Evolutionary conservation across 1,140 invertebrate species (phyloP), one percentile per base, ranked within the genome.

Genomic region (Babylonia areolata): DNA sequence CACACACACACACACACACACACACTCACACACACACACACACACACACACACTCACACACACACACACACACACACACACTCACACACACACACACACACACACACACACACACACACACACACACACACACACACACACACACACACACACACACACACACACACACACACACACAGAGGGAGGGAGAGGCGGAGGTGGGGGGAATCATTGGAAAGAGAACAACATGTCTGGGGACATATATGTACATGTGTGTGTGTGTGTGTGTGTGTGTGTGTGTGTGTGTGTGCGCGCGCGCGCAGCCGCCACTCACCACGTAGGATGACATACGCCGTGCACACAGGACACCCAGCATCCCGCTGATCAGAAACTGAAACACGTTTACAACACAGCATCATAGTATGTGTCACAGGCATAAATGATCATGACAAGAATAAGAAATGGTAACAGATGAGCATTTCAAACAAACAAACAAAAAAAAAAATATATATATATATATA

Each of bases 291-390:
- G 46, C 20, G 46, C 20, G 46, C 20, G 46, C 20, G 46, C 46
- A 51, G 46, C 20, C 28, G 35, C 6, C 83, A 90, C 93, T 92
- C 88, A 94, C 94, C 91, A 94, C 89, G 88, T 94, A 94, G 28
- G 92, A 91, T 35, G 93, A 93, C 89, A 93, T 93, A 78, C 91
- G 90, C 54, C 89, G 89, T 31, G 93, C 90, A 88, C 93, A 94
- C 35, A 92, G 87, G 28, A 94, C 86, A 17, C 94, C 94, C 35
- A 93, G 88, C n/a, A 93, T 88, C 28, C 93, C 93, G 39, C 93
- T 93, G 6, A 94, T 92, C 37, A 94, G 91, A 81, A 94, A 95
- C 94, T 94, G 90, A 80, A 93, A 92, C 71, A 87, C 71, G 9
- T 54, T 54, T 54, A 9, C 51, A 33, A n/a, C n/a, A n/a, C n/a